A percentile compares a stretch with the other conserved stretches of the same genome.
These are phyloP conservation scores for Elephas maximus DNA, from an alignment of 2,113 vertebrate genomes.

Conservation along the genomic window DNA sequence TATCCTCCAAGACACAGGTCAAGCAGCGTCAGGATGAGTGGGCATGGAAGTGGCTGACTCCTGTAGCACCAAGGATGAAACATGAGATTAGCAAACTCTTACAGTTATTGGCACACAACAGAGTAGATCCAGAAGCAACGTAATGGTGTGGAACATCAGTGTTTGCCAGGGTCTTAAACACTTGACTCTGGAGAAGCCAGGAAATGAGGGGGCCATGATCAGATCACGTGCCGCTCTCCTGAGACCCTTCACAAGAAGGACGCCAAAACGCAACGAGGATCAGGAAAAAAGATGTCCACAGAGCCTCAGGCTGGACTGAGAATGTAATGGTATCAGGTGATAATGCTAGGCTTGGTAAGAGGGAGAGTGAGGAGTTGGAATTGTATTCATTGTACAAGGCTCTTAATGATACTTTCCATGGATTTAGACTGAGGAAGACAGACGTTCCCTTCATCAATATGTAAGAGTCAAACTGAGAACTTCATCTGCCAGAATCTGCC, in stretches of 20 bases:
- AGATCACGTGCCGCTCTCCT: neutral
- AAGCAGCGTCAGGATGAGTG: neutral
- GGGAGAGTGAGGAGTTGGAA: neutral
- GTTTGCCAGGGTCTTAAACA: conserved; percentile 1
- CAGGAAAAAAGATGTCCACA: neutral
- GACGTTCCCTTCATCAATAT: neutral
- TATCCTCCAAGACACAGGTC: neutral
- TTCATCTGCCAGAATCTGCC: neutral
- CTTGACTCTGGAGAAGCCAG: neutral
- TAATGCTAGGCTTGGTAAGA: neutral
- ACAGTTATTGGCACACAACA: neutral
- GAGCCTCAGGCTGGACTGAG: neutral
- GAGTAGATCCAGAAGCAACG: neutral
- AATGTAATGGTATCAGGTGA: neutral
- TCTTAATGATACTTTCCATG: neutral
- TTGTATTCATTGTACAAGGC: conserved; percentile 19
- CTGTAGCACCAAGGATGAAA: neutral
- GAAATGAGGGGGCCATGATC: neutral
- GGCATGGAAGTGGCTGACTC: neutral
- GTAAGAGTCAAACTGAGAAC: neutral
- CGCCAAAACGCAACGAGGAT: neutral
- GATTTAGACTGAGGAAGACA: neutral
- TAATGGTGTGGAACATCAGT: neutral
- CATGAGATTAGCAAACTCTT: neutral
- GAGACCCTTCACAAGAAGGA: neutral